Percentiles rank a stretch among this genome's conserved stretches.
Conservation (phyloP, 1,140 invertebrate species). For the Atta texana region DNA sequence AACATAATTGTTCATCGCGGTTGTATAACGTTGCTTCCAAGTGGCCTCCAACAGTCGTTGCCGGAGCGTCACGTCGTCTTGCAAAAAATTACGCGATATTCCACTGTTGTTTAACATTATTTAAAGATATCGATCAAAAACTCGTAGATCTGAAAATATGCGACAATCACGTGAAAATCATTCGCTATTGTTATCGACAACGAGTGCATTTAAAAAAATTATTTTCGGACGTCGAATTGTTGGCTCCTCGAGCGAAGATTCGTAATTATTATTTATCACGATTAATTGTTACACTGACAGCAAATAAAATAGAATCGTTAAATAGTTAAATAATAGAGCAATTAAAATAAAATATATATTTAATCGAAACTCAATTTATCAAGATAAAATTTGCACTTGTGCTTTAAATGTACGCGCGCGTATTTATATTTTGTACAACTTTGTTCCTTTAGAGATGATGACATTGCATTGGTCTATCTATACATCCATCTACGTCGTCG, state of each 20-base stretch:
- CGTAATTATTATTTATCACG: neutral
- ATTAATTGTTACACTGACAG: neutral
- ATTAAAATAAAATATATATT: neutral
- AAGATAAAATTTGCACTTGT: neutral
- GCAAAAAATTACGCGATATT: neutral
- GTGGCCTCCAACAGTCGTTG: constrained; percentile 61
- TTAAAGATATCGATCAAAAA: neutral
- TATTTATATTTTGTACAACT: neutral
- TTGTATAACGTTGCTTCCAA: constrained; percentile 75
- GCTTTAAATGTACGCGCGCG: neutral
- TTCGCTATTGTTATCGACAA: neutral
- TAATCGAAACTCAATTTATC: neutral
- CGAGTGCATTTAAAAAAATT: neutral
- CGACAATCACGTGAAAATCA: neutral
- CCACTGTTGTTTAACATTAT: neutral
- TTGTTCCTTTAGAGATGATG: neutral
- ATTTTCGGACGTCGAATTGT: neutral
- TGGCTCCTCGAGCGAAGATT: neutral
- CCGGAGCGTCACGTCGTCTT: constrained; percentile 39
- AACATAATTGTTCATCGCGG: constrained; percentile 77
- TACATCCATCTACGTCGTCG: neutral
- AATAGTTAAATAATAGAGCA: neutral
- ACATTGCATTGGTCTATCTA: neutral
- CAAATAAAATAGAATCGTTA: neutral
- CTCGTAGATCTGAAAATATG: neutral